phyloP scores from a whole-genome alignment of 2,113 vertebrate species.

The Morone saxatilis region DNA sequence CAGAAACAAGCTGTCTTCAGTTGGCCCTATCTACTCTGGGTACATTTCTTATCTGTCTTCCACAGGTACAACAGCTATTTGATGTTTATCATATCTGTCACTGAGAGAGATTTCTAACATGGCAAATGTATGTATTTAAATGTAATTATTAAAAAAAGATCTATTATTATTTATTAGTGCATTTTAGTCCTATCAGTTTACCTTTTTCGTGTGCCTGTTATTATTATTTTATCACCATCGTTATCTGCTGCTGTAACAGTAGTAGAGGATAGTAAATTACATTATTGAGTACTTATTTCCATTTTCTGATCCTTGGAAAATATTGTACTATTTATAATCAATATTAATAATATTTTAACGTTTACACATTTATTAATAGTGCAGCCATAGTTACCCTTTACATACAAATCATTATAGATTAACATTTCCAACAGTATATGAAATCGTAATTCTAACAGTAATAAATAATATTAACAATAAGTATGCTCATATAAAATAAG shows the following conservation, averaged over 20 bases:
- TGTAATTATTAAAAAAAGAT: neutral
- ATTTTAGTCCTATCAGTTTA: neutral
- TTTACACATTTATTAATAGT: neutral
- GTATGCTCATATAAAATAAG: neutral
- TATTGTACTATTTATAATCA: neutral
- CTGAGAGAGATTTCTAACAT: neutral
- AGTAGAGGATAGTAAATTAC: neutral
- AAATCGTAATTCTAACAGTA: neutral
- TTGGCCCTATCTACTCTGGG: constrained; percentile 31
- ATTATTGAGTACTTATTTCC: neutral
- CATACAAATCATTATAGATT: neutral
- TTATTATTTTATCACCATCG: neutral
- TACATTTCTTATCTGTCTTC: constrained; percentile 67
- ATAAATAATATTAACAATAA: neutral
- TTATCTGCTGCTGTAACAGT: neutral
- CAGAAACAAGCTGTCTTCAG: constrained; percentile 55
- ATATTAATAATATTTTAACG: neutral
- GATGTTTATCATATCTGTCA: neutral
- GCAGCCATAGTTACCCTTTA: neutral
- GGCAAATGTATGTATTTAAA: neutral
- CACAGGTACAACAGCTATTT: constrained; percentile 34
- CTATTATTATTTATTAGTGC: neutral
- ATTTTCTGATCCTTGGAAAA: neutral
- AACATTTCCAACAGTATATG: neutral
- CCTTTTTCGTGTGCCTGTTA: neutral